Percentiles rank a stretch among this genome's conserved stretches.
phyloP scores from a whole-genome alignment of 2,797 vertebrate genomes.

The Fistularia commersonii region DNA sequence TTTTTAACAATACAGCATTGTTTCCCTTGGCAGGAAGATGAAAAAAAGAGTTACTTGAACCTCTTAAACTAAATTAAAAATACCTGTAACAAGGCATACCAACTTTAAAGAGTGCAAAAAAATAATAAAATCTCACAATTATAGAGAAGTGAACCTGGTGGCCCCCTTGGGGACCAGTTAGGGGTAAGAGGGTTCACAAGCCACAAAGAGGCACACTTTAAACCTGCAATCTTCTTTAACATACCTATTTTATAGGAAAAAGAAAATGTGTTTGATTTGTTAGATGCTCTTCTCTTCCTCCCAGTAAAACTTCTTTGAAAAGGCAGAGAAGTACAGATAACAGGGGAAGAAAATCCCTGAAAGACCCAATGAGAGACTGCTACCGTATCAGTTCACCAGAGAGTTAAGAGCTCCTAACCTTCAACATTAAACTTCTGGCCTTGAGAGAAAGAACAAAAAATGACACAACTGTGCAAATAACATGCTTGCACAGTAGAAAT shows the following conservation, averaged over 20 bases:
- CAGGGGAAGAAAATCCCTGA: conserved; percentile 63
- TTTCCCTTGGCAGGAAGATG: conserved; percentile 26
- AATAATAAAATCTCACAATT: conserved; percentile 46
- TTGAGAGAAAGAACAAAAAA: conserved; percentile 54
- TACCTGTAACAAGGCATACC: conserved; percentile 33
- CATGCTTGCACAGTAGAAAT: conserved; percentile 18
- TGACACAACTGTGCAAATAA: conserved; percentile 11
- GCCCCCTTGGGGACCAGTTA: conserved; percentile 49
- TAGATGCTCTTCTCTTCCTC: conserved; percentile 47
- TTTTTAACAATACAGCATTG: conserved; percentile 29
- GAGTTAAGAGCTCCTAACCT: conserved; percentile 54
- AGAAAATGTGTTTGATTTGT: conserved; percentile 41
- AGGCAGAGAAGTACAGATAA: conserved; percentile 70
- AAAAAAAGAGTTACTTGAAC: conserved; percentile 14
- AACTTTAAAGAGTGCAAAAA: conserved; percentile 14
- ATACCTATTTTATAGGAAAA: conserved; percentile 48
- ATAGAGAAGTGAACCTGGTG: conserved; percentile 46
- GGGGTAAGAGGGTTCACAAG: conserved; percentile 50
- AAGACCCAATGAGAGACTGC: conserved; percentile 36
- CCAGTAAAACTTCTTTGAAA: conserved; percentile 57
- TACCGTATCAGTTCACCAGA: conserved; percentile 61
- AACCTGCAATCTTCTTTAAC: conserved; percentile 59
- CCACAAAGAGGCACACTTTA: conserved; percentile 57
- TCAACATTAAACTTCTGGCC: conserved; percentile 57
- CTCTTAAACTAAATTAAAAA: conserved; percentile 15